Base-by-base conservation (phyloP, 2,888 invertebrate genomes). In the Theretra japonica region DNA sequence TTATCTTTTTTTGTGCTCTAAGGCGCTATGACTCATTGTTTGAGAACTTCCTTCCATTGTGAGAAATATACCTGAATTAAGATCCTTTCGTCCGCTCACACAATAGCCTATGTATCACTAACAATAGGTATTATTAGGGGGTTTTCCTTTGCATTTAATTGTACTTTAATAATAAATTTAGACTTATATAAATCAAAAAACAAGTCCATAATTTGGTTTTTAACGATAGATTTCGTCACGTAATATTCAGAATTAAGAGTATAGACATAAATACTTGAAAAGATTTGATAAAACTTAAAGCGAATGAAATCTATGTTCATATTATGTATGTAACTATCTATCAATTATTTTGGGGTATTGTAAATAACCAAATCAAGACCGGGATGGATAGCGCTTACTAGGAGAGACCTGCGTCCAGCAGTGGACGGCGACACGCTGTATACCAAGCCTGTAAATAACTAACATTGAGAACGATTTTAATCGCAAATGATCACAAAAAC, bases 1-100 rank as follows among this genome's bases (percentile, higher is more conserved):
- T 30, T 70, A 23, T 28, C 23, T 71, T 70, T 70, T 28, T 62
- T 71, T 28, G 30, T 48, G 15, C 50, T 79, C 78, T 73, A 76
- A 79, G 76, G 75, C 77, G 76, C 81, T 86, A 90, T 93, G 93
- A 94, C 92, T 92, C 93, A 93, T 89, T 83, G 87, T 87, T 88
- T 90, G 90, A 88, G 90, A 89, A 92, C 93, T 93, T 93, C 93
- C 93, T 93, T 80, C 90, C 92, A 93, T 93, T 94, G 93, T 94
- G 91, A 89, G 89, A 91, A 90, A 84, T 81, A 80, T 80, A 57
- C 30, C 72, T 30, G 69, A 30, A 68, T 59, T 60, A 70, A 33
- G 62, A n/a, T n/a, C 28, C 28, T 41, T 50, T 60, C 41, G 28
- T 53, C 69, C 69, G 65, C 23, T 23, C 41, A 17, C 21, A 60